Base-by-base conservation (phyloP, 2,888 invertebrate species). In the Odontocolon sp. region DNA sequence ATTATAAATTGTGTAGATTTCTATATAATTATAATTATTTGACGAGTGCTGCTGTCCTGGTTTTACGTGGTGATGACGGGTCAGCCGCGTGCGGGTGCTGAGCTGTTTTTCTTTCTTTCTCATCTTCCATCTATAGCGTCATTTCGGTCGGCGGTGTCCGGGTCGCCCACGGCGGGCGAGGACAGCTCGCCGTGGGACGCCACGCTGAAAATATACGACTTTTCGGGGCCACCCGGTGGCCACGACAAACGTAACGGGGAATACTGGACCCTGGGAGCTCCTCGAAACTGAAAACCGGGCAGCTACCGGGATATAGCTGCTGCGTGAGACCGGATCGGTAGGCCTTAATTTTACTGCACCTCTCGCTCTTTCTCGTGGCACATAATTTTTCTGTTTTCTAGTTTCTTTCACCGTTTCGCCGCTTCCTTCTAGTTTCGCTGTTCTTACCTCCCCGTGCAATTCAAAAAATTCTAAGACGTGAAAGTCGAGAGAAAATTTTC, bases 111-210 rank as follows among this genome's bases (percentile, higher is more conserved):
- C 40, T 52, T n/a, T 67, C 31, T 64, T 23, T 16, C 64, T 50
- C 14, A 38, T 38, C 3, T 81, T 84, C 73, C 68, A 38, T 56
- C 69, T 64, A 54, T 74, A 70, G 68, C 74, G 75, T 72, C 75
- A 80, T 82, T 80, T 77, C 79, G 69, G 81, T 66, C 73, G 83
- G 80, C 80, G 83, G 84, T 82, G 85, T 85, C 83, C 82, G 81
- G 83, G 82, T 84, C 82, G 82, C 81, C 83, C 83, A 83, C 80
- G 82, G 83, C 74, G 83, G 82, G 84, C 80, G 87, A 84, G 81
- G 87, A 87, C 86, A 87, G 85, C 83, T 87, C 85, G 82, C 86
- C 83, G 84, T 86, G 85, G 87, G 88, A 87, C 87, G 86, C 84
- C 87, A 81, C 66, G 47, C 61, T 83, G 82, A 87, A n/a, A 84